A percentile compares a stretch with the other conserved stretches of the same genome.
These are phyloP conservation scores for Gallirallus australis DNA, from an alignment of 2,797 vertebrate species.

Conservation along the genomic window DNA sequence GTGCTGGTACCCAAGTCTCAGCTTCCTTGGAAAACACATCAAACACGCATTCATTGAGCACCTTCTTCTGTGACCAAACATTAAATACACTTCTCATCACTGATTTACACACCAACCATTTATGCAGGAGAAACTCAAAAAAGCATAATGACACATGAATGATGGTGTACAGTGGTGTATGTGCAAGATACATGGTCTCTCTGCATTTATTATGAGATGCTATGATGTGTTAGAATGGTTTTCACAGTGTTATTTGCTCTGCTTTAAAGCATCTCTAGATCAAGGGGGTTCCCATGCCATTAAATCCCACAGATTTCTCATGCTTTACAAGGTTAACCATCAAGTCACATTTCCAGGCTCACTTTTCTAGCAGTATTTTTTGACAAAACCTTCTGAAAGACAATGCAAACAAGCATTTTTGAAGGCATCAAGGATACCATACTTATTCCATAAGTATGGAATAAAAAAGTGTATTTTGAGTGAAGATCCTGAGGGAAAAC, in stretches of 20 bases:
- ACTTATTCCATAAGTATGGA: background rate
- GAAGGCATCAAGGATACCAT: background rate
- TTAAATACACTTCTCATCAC: background rate
- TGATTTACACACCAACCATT: background rate
- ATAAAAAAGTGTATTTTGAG: background rate
- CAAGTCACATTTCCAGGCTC: background rate
- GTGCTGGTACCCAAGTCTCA: background rate
- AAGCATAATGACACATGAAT: background rate
- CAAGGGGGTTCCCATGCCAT: background rate
- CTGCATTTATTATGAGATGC: background rate
- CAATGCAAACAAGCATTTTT: background rate
- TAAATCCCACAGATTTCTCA: background rate
- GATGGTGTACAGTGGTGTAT: rapidly evolving
- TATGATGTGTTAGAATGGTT: background rate
- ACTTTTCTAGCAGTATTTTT: background rate
- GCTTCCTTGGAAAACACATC: background rate
- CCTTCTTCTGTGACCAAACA: background rate
- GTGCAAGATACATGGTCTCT: background rate
- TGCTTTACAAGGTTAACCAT: background rate
- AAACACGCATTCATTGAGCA: background rate
- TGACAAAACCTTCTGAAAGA: background rate
- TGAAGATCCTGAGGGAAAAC: background rate
- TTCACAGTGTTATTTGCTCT: background rate
- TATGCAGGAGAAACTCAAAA: background rate
- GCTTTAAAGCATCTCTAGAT: background rate